Evolutionary conservation across 2,797 vertebrate genomes (phyloP).

Genomic region (Natrix natrix): DNA sequence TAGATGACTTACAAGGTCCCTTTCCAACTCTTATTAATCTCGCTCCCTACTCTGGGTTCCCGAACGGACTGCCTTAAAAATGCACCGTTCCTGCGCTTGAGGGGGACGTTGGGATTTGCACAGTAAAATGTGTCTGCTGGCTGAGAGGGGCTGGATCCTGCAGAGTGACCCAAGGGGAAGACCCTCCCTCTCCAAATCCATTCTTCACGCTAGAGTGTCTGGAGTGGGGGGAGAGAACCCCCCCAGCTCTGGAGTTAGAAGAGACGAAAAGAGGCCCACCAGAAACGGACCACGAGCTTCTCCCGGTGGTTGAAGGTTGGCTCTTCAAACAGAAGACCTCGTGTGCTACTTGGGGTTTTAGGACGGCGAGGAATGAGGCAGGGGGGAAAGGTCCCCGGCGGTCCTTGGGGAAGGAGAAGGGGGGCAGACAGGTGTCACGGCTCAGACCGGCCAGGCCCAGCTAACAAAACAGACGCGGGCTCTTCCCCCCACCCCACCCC

Average conservation of each 20-base stretch:
- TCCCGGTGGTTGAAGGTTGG: too few relatives aligned
- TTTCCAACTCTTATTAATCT: too few relatives aligned
- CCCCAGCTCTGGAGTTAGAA: not conserved
- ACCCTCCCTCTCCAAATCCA: not conserved
- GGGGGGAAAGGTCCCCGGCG: not conserved
- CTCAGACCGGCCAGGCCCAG: constrained; percentile 33
- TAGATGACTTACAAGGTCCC: too few relatives aligned
- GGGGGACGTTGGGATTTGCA: too few relatives aligned
- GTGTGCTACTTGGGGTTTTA: not conserved
- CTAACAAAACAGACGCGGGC: constrained; percentile 58
- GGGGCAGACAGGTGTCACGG: constrained; percentile 39
- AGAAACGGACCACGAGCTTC: too few relatives aligned
- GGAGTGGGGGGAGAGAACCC: not conserved
- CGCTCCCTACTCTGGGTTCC: rapidly evolving
- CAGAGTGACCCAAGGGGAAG: not conserved
- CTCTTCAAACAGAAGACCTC: not conserved
- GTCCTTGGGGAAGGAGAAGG: not conserved
- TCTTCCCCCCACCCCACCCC: not conserved
- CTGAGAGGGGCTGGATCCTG: not conserved
- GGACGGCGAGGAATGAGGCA: not conserved
- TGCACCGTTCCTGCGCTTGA: not conserved
- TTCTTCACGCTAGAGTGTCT: not conserved
- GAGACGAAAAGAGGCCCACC: not conserved
- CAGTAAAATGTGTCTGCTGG: not conserved
- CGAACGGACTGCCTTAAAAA: not conserved